Evolutionary conservation across 1,140 invertebrate species (phyloP).

Genomic region (Hypsibius dujardini): DNA sequence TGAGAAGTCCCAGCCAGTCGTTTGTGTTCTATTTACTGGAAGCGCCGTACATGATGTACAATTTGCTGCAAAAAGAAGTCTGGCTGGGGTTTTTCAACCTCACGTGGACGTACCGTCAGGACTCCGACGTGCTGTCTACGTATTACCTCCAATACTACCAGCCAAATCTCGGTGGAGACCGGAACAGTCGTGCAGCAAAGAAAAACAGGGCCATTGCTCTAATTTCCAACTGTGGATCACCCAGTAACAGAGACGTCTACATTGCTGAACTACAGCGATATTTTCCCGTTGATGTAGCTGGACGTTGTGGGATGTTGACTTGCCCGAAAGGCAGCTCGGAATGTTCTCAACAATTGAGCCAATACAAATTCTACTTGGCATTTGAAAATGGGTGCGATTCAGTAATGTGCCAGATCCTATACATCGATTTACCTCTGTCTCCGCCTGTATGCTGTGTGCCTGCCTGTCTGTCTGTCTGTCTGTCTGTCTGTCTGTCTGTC

Average conservation of each 20-base stretch:
- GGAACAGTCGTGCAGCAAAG: background rate
- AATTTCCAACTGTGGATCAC: background rate
- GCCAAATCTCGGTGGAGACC: background rate
- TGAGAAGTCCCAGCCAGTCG: background rate
- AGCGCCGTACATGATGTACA: background rate
- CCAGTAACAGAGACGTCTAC: background rate
- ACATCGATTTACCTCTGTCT: no score
- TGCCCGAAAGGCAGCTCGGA: background rate
- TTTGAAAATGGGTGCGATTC: background rate
- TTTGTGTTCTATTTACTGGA: background rate
- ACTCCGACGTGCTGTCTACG: background rate
- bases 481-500: no score
- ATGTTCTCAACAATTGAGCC: background rate
- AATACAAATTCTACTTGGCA: conserved; percentile 6
- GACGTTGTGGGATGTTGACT: background rate
- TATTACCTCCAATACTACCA: background rate
- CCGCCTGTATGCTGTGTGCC: no score
- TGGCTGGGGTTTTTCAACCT: background rate
- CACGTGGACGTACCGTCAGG: background rate
- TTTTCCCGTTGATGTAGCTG: background rate
- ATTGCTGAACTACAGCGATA: background rate
- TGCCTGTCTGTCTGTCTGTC: no score
- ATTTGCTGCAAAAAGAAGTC: background rate
- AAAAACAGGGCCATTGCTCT: background rate
- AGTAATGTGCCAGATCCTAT: no score